Percentiles rank a stretch among this genome's conserved stretches.
These are phyloP conservation scores for Holothuria glaberrima DNA, from an alignment of 35 echinoderm and acorn worm genomes.

Conservation along the genomic window DNA sequence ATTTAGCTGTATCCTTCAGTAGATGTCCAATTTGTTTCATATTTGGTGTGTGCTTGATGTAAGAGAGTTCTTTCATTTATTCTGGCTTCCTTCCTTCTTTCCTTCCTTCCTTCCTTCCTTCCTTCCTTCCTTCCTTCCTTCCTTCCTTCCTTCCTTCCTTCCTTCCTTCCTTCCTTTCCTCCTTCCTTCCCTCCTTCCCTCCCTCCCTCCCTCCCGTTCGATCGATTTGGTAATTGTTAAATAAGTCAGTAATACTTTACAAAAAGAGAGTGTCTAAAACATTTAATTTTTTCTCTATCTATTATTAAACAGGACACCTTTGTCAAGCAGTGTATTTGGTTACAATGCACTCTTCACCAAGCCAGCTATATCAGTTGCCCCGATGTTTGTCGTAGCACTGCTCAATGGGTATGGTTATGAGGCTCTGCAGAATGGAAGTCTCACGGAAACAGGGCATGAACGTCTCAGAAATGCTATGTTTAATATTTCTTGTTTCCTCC, in stretches of 20 bases:
- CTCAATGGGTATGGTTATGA: slow-evolving; percentile 82
- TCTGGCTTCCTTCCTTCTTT: no score
- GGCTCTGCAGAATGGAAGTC: slow-evolving; percentile 38
- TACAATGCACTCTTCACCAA: slow-evolving; percentile 99
- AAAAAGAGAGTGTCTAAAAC: not conserved
- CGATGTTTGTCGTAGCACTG: slow-evolving; percentile 77
- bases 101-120: no score
- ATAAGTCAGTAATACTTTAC: not conserved
- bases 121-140: no score
- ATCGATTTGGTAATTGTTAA: not conserved
- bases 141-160: no score
- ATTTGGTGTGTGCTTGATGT: no score
- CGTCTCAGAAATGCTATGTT: slow-evolving; percentile 77
- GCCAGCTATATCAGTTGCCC: slow-evolving; percentile 83
- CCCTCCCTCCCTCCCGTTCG: no score
- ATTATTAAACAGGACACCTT: slow-evolving; percentile 66
- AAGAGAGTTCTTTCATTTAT: no score
- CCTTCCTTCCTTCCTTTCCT: no score
- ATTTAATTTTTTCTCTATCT: slow-evolving; percentile 18
- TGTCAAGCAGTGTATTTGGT: slow-evolving; percentile 94
- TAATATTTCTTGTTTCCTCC: slow-evolving; percentile 70
- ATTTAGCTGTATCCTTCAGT: no score
- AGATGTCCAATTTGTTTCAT: no score
- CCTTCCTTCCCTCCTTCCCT: no score
- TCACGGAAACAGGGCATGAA: not conserved